Evolutionary conservation across 2,888 invertebrate species (phyloP), one percentile per base, ranked within the genome.

Genomic region (Xiphydria camelus): DNA sequence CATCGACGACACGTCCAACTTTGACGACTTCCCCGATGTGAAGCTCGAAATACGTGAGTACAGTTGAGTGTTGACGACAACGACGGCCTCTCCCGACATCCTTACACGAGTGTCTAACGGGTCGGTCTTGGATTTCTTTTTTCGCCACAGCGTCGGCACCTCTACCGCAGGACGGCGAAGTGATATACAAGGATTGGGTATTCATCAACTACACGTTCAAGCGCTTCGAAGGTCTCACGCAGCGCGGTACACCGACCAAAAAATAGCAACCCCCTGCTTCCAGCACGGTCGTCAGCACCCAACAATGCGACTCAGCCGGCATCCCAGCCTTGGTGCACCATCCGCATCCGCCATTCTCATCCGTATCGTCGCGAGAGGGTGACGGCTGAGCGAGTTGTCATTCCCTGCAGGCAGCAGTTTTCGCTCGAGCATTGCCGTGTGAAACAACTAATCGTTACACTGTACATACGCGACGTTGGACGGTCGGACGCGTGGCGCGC

Each of bases 181-280:
- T 87, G 57, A 89, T 89, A 66, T 90, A 92, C 78, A 97, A 97
- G 81, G 97, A 98, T 83, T 98, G 98, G 94, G 98, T 99, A 62
- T 99, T 99, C 79, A 96, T 99, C 75, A 99, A 99, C 81, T 99
- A 99, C 80, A 99, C 99, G 51, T 99, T 97, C 83, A 97, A 98
- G 78, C 85, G 99, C 62, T 99, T 99, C 79, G 98, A 99, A 79
- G 97, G 95, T 19, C 83, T 96, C 55, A 95, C 95, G 39, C 94
- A 94, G 76, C 83, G 93, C 64, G 92, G 91, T 55, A 87, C 87
- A 49, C 88, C 88, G 35, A 87, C 85, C 63, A 89, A 89, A 78
- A 89, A 89, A 81, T 89, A 82, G 76, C 72, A 71, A 68, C 64
- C 60, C 66, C 54, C 61, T 42, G 55, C 48, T 42, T 55, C 49